Base-by-base conservation (phyloP, 1,140 invertebrate species). In the Formica selysi region DNA sequence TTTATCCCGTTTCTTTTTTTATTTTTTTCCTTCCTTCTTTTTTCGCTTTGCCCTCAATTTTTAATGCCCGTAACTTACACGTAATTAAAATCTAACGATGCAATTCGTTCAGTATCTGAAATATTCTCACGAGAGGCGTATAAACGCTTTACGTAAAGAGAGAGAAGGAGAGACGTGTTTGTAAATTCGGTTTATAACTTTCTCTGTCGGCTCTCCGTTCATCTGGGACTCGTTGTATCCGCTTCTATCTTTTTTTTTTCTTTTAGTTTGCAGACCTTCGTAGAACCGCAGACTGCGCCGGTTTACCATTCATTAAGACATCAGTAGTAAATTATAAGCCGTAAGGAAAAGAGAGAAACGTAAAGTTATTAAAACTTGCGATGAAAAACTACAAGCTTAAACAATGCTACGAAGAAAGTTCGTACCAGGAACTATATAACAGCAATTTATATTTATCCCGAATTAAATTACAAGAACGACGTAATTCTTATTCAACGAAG, bases 51-150 rank as follows among this genome's bases (percentile, higher is more conserved):
- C 26, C 44, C 44, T 38, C 38, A 26, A 70, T 70, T 83, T 68
- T 73, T 48, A 74, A 83, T 83, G 26, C 7, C 54, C 68, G 79
- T 57, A 83, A 83, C 44, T 73, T 83, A 83, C 61, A 19, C 79
- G 57, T 83, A 83, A 83, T 83, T 73, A 83, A 83, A 83, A 83
- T 83, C 68, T 83, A 83, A 83, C 79, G 79, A 83, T 83, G 79
- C 79, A 83, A 83, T 74, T 83, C 79, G 79, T 26, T 29, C 67
- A 19, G 79, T 61, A 83, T 83, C 68, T 68, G 38, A 22, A 41
- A 38, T 74, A 83, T 83, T 73, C 79, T 44, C 79, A 57, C n/a
- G 68, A 83, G 79, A 83, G 68, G 54, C 38, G 68, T 83, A 32
- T 32, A 83, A 73, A 74, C 32, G 57, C 38, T 80, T n/a, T 32